These are phyloP conservation scores for Maniola jurtina DNA, from an alignment of 1,140 invertebrate species.

Conservation along the genomic window DNA sequence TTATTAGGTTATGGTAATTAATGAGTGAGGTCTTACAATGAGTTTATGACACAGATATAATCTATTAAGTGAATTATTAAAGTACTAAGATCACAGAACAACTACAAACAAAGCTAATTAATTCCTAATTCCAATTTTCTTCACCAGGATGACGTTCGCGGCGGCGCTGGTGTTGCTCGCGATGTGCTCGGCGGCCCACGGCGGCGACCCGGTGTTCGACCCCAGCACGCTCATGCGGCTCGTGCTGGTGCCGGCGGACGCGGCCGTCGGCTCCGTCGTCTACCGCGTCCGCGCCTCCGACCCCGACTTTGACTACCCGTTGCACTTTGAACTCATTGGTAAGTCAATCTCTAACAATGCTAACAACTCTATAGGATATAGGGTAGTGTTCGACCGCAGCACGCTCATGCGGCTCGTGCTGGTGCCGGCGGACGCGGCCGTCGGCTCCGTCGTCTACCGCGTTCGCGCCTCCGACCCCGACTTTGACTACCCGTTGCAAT, in stretches of 20 bases:
- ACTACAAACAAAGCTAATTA: no score
- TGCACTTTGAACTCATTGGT: conserved; percentile 89
- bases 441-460: conserved; percentile 91
- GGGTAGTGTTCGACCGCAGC: conserved; percentile 89
- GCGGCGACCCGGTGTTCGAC: conserved; percentile 88
- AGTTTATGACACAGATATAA: no score
- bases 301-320: conserved; percentile 91
- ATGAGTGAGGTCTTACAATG: no score
- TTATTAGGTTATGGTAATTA: no score
- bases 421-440: conserved; percentile 88
- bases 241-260: conserved; percentile 89
- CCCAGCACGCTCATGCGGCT: conserved; percentile 88
- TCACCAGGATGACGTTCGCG: conserved; percentile 66
- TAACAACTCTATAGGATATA: no score
- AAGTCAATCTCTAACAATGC: conserved; percentile 39
- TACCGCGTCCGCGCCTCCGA: conserved; percentile 92
- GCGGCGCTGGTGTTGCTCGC: conserved; percentile 61
- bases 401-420: conserved; percentile 89
- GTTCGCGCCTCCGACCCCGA: conserved; percentile 92
- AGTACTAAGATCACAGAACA: no score
- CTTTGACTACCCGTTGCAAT: conserved; percentile 90
- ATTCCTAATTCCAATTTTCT: not conserved
- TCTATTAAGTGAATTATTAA: no score
- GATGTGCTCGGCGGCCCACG: conserved; percentile 42
- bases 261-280: conserved; percentile 88